Conservation (phyloP, 2,113 vertebrate genomes). For the Gopherus flavomarginatus region DNA sequence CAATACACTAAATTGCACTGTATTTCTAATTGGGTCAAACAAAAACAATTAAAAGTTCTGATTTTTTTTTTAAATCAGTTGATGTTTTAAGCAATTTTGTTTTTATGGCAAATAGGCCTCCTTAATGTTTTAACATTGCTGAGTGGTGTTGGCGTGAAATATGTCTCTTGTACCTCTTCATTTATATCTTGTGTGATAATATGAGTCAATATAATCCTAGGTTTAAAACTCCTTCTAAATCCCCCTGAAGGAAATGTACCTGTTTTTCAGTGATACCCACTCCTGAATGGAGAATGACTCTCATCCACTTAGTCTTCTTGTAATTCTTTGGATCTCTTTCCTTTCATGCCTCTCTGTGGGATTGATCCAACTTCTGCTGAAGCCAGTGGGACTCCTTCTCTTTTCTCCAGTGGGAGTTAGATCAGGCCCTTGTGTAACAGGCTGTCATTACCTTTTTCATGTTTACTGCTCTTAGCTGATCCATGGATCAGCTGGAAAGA, state of each 20-base stretch:
- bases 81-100: not conserved
- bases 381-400: not conserved
- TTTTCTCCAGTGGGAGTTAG: not conserved
- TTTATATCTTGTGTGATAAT: not conserved
- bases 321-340: not conserved
- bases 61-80: not conserved
- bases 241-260: not conserved
- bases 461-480: not conserved
- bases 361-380: not conserved
- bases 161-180: not conserved
- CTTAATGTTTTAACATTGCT: not conserved
- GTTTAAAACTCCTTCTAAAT: not conserved
- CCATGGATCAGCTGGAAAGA: not conserved
- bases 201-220: not conserved
- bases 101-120: not conserved
- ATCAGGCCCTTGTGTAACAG: accelerated
- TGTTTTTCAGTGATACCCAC: not conserved
- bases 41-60: not conserved
- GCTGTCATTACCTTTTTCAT: not conserved
- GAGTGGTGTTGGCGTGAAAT: not conserved
- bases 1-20: not conserved
- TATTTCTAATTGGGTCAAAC: slow-evolving; percentile 13
- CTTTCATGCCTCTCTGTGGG: not conserved
- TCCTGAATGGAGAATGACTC: not conserved
- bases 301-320: not conserved